A percentile compares a stretch with the other conserved stretches of the same genome.
These are phyloP conservation scores for Huso huso DNA, from an alignment of 2,797 vertebrate genomes.

Conservation along the genomic window DNA sequence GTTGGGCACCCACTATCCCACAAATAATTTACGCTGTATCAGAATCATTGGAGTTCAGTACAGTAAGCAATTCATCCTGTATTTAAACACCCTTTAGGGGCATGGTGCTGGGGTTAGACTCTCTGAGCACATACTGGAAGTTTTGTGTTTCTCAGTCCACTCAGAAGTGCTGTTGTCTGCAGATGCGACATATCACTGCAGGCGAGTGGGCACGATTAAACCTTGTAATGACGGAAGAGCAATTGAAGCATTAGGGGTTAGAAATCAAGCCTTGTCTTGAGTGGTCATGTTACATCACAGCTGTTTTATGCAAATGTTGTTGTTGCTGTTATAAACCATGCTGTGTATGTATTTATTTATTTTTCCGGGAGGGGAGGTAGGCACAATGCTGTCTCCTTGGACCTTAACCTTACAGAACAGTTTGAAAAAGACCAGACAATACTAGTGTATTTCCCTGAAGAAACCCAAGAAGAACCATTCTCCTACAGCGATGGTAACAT, in stretches of 20 bases:
- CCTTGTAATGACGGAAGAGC: background rate
- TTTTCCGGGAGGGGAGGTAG: background rate
- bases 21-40: no score
- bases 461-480: no score
- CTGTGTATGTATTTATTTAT: background rate
- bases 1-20: no score
- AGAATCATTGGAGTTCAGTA: no score
- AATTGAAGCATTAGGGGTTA: background rate
- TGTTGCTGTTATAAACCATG: background rate
- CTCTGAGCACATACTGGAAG: background rate
- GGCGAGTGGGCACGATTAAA: background rate
- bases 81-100: no score
- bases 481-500: no score
- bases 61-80: no score
- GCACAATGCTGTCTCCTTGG: no score
- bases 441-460: no score
- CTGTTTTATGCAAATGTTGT: background rate
- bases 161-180: constrained; percentile 1
- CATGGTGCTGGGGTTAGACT: background rate
- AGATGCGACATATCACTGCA: background rate
- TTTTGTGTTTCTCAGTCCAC: background rate
- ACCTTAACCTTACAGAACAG: no score
- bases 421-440: no score
- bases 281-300: background rate
- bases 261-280: background rate